Conservation (phyloP, 1,140 invertebrate genomes). For the Camponotus floridanus region DNA sequence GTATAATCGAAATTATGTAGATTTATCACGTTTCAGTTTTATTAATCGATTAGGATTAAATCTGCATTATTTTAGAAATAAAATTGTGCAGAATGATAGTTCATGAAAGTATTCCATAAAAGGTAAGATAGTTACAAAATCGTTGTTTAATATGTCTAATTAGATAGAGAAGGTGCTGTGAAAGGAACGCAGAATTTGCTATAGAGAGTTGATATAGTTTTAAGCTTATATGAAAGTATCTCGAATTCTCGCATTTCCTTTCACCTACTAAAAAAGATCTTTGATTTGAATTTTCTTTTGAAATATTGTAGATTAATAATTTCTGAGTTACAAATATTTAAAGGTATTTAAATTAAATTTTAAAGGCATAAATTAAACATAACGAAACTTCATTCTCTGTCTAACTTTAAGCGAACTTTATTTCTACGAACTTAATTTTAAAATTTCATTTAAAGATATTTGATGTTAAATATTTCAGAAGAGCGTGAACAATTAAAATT, state of each 20-base stretch:
- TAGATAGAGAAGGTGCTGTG: neutral
- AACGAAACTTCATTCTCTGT: neutral
- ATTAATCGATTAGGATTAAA: neutral
- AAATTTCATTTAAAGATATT: neutral
- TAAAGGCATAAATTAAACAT: neutral
- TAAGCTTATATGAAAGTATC: neutral
- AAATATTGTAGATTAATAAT: neutral
- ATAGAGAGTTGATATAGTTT: constrained; percentile 16
- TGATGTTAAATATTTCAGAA: neutral
- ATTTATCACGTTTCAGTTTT: too few relatives aligned
- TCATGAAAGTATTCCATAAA: neutral
- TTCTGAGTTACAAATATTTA: neutral
- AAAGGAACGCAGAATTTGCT: constrained; percentile 15
- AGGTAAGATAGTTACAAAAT: neutral
- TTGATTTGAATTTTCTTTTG: neutral
- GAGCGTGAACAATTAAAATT: neutral
- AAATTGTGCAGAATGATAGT: neutral
- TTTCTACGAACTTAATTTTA: neutral
- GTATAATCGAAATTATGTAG: too few relatives aligned
- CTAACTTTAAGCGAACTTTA: neutral
- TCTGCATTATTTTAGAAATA: neutral
- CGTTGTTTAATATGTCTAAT: neutral
- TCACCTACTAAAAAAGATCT: neutral
- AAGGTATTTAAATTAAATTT: neutral
- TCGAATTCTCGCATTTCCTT: constrained; percentile 1